Conservation (phyloP, 2,797 vertebrate species). For the Sciurus vulgaris region DNA sequence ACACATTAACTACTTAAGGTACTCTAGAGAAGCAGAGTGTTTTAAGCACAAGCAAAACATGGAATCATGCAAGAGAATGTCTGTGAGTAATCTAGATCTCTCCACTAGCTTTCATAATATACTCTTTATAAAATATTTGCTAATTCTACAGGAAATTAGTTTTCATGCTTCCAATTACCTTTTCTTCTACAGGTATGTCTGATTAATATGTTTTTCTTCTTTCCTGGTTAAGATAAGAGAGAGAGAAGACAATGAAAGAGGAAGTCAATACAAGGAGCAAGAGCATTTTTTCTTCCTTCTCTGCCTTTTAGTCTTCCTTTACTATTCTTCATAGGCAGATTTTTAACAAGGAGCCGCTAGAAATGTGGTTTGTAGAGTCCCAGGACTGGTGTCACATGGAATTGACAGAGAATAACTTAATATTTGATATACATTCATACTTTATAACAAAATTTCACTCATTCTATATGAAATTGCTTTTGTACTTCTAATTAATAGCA, state of each 20-base stretch:
- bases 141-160: not conserved
- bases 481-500: constrained; percentile 12
- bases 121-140: not conserved
- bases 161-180: constrained; percentile 21
- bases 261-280: not conserved
- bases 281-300: not conserved
- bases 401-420: not conserved
- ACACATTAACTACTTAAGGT: not conserved
- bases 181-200: not conserved
- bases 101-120: not conserved
- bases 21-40: not conserved
- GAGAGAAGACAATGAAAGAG: not conserved
- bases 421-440: not conserved
- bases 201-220: not conserved
- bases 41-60: not conserved
- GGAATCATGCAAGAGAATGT: not conserved
- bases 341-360: constrained; percentile 7
- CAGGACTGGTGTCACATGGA: not conserved
- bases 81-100: not conserved
- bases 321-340: not conserved
- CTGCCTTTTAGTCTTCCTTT: not conserved
- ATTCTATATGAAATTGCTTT: not conserved
- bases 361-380: not conserved
- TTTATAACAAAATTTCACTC: not conserved
- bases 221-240: not conserved